Conservation (phyloP, 2,797 vertebrate genomes). For the Falco concolor region DNA sequence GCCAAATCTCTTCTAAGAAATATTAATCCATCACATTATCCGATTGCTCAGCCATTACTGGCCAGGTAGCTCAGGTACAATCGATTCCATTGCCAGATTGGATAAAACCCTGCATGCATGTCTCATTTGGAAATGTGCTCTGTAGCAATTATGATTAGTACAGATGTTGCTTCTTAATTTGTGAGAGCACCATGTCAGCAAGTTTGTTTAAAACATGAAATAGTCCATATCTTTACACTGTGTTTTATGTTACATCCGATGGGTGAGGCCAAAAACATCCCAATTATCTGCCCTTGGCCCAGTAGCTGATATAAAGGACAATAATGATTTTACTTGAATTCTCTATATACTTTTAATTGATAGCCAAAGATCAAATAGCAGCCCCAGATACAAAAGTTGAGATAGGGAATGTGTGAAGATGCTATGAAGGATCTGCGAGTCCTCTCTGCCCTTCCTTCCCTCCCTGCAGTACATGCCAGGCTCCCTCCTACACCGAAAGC, state of each 20-base stretch:
- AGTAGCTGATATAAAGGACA: neutral
- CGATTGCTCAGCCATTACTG: neutral
- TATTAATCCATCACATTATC: constrained; percentile 5
- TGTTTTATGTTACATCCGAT: neutral
- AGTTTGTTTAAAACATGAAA: neutral
- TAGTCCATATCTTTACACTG: neutral
- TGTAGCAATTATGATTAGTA: neutral
- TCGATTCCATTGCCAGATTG: neutral
- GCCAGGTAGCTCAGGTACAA: neutral
- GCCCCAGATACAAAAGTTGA: neutral
- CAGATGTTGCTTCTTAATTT: neutral
- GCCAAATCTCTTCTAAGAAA: constrained; percentile 17
- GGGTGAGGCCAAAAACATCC: neutral
- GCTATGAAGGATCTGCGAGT: neutral
- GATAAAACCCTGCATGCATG: neutral
- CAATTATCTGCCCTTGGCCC: neutral
- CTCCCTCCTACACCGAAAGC: neutral
- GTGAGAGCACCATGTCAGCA: neutral
- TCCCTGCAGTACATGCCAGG: neutral
- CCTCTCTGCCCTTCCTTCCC: neutral
- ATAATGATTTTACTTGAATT: neutral
- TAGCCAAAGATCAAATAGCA: neutral
- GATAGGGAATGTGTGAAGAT: neutral
- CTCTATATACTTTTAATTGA: neutral
- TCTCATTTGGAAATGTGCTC: constrained; percentile 2